A percentile compares a stretch with the other conserved stretches of the same genome.
Conservation (phyloP, 1,140 invertebrate genomes). For the Adoxophyes honmai region DNA sequence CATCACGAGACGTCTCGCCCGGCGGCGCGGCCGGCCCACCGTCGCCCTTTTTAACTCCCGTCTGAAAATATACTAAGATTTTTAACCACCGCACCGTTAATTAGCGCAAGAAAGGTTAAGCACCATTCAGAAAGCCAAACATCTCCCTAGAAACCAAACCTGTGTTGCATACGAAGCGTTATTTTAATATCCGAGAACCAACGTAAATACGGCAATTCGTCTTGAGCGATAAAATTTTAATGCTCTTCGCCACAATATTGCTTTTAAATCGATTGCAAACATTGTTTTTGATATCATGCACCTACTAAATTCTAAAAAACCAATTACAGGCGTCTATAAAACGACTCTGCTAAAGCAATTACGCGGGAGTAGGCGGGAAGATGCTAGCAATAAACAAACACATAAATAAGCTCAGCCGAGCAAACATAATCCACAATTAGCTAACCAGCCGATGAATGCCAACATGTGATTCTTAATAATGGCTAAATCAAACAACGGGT, state of each 20-base stretch:
- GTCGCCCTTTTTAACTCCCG: not conserved
- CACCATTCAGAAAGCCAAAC: too few relatives aligned
- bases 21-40: not conserved
- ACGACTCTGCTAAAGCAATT: constrained; percentile 11
- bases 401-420: constrained; percentile 14
- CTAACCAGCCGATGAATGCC: constrained; percentile 4
- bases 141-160: too few relatives aligned
- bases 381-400: constrained; percentile 16
- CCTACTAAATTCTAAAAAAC: not conserved
- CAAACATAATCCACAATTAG: constrained; percentile 18
- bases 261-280: too few relatives aligned
- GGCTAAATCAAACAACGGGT: constrained; percentile 4
- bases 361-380: constrained; percentile 8
- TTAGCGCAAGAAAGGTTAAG: not conserved
- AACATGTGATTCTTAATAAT: constrained; percentile 13
- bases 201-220: too few relatives aligned
- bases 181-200: too few relatives aligned
- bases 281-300: not conserved
- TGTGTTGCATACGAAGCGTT: too few relatives aligned
- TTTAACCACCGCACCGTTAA: not conserved
- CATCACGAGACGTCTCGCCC: too few relatives aligned
- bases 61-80: not conserved
- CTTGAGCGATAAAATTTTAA: too few relatives aligned
- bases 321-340: constrained; percentile 4
- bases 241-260: too few relatives aligned